phyloP scores from a whole-genome alignment of 2,113 vertebrate genomes.

The Chaetorhynchus papuensis region DNA sequence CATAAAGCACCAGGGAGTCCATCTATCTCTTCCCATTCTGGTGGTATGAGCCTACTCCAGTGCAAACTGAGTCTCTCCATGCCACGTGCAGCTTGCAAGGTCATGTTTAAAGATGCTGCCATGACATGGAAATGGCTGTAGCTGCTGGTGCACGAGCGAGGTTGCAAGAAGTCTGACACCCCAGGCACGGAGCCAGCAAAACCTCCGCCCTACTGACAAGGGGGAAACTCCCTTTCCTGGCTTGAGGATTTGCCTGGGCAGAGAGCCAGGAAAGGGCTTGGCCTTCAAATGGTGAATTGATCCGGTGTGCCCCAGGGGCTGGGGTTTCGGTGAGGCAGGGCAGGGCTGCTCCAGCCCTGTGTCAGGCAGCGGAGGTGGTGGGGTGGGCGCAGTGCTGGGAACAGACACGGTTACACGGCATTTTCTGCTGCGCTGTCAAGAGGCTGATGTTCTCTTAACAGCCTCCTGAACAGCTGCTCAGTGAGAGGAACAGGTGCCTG shows the following conservation, averaged over 20 bases:
- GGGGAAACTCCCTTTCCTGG: background rate
- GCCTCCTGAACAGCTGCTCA: background rate
- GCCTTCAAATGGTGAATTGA: background rate
- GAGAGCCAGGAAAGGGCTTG: background rate
- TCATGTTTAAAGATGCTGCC: background rate
- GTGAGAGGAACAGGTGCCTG: constrained; percentile 12
- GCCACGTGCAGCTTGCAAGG: background rate
- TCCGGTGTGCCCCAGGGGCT: background rate
- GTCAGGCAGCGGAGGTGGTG: background rate
- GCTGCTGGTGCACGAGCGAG: background rate
- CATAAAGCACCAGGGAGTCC: rapidly evolving
- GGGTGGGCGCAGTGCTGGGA: background rate
- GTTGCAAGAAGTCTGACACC: background rate
- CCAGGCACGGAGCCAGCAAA: background rate
- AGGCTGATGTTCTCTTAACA: constrained; percentile 14
- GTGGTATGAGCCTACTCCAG: background rate
- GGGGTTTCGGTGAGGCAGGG: background rate
- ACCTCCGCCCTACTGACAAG: background rate
- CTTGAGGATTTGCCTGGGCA: background rate
- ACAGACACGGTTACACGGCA: background rate
- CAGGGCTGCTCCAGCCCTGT: background rate
- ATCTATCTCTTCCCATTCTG: background rate
- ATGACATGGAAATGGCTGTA: background rate
- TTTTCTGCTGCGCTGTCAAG: background rate
- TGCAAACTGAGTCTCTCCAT: background rate